Base-by-base conservation (phyloP, 2,113 vertebrate genomes). In the Eolophus roseicapilla region DNA sequence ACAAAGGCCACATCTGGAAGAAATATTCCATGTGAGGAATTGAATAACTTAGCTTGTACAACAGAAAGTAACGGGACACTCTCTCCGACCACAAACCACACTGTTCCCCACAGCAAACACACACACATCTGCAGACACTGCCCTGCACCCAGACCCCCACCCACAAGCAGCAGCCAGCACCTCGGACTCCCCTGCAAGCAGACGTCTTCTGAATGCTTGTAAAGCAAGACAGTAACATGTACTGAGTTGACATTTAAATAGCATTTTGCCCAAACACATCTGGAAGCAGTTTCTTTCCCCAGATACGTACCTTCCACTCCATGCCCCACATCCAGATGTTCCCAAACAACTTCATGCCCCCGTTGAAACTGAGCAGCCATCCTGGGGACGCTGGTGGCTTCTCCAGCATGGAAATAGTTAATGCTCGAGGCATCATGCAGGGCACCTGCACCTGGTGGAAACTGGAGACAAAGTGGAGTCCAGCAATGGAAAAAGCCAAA, bases 81-180 rank as follows among this genome's bases (percentile, higher is more conserved):
- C 77, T 64, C 18, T 1, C 62, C 57, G 76, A 16, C 37, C 80
- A 23, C 5, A 0, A 65, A 43, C 63, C 2, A 0, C 71, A 29
- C 7, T 0, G 0, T 5, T 39, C 46, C 64, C 47, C 5, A 0
- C 55, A 41, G 89, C 1, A 0, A 70, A 21, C 0, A 16, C 46
- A 55, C 57, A 5, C 86, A 37, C 43, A 16, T 33, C 78, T 46
- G 69, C 78, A 60, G 47, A 4, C 29, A 10, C 79, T 3, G 1
- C 33, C 71, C 88, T 62, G 55, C 65, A 29, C n/a, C 68, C 84
- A 50, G 44, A 53, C 47, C 60, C 28, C 25, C 29, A 0, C 41
- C 52, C 50, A 6, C 67, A 25, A 29, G 55, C 78, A 78, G 60
- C 65, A 35, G 37, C 69, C 68, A 21, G 49, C n/a, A 19, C 39